A percentile compares a stretch with the other conserved stretches of the same genome.
Conservation (phyloP, 2,888 invertebrate genomes). For the Lycocerus yunnanus region DNA sequence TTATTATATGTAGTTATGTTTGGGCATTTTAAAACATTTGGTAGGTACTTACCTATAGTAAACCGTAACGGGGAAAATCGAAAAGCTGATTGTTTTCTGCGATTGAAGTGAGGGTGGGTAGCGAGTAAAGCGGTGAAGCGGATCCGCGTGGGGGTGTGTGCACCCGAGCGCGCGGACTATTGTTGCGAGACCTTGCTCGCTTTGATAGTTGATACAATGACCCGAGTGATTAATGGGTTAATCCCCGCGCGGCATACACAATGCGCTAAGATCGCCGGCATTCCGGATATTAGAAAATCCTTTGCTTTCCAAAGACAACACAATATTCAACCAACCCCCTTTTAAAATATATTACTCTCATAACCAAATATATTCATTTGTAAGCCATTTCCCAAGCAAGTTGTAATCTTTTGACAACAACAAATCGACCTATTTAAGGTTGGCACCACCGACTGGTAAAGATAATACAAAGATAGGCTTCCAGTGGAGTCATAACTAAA, state of each 20-base stretch:
- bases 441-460: conserved; percentile 43
- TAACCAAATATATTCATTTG: conserved; percentile 21
- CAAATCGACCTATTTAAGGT: conserved; percentile 44
- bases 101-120: conserved; percentile 35
- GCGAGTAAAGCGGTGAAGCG: conserved; percentile 28
- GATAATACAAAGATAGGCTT: conserved; percentile 41
- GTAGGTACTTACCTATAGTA: conserved; percentile 1
- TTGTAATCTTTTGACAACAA: conserved; percentile 40
- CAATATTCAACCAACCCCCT: conserved; percentile 18
- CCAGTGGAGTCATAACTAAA: conserved; percentile 41
- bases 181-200: conserved; percentile 57
- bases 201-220: conserved; percentile 61
- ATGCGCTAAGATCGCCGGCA: conserved; percentile 56
- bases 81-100: conserved; percentile 39
- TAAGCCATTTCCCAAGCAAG: conserved; percentile 16
- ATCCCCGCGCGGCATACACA: conserved; percentile 58
- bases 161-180: conserved; percentile 52
- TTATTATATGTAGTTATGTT: not conserved
- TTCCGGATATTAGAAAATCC: conserved; percentile 59
- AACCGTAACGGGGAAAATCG: conserved; percentile 27
- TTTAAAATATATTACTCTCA: conserved; percentile 26
- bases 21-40: not conserved
- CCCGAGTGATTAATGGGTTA: conserved; percentile 58
- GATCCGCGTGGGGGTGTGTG: conserved; percentile 46
- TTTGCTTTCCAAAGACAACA: conserved; percentile 43